Percentiles rank a stretch among this genome's conserved stretches.
phyloP scores from a whole-genome alignment of 2,797 vertebrate species.

The Vespertilio murinus region DNA sequence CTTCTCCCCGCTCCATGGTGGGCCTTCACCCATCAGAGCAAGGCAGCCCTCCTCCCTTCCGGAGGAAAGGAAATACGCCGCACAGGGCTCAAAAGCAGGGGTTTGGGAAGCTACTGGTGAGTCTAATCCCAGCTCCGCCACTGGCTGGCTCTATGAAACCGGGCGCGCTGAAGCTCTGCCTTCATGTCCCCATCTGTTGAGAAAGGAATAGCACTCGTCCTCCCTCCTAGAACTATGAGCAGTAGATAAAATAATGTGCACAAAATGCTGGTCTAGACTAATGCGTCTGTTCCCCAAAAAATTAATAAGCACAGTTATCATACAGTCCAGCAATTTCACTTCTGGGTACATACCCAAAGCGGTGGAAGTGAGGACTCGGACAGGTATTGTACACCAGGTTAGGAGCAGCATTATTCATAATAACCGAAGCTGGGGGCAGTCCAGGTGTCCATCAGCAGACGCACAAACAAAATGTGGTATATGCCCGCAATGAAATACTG shows the following conservation, averaged over 20 bases:
- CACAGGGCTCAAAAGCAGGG: background rate
- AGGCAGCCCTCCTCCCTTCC: background rate
- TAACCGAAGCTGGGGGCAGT: background rate
- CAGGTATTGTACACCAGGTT: background rate
- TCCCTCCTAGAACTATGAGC: background rate
- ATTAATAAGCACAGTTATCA: background rate
- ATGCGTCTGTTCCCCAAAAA: background rate
- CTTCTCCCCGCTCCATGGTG: background rate
- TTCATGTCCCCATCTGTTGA: background rate
- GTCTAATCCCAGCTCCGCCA: background rate
- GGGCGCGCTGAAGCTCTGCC: background rate
- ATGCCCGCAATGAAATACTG: background rate
- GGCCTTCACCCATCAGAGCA: background rate
- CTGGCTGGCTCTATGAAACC: background rate
- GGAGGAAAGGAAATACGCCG: background rate
- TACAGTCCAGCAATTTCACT: no score
- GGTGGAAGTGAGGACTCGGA: background rate
- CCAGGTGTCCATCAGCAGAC: background rate
- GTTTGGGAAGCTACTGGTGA: background rate
- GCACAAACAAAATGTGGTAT: background rate
- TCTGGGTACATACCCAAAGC: background rate
- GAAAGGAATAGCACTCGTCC: background rate
- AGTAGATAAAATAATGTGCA: background rate
- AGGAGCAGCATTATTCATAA: background rate
- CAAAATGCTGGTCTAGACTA: background rate